Conservation (phyloP, 2,888 invertebrate genomes). For the Coelinius sp. region DNA sequence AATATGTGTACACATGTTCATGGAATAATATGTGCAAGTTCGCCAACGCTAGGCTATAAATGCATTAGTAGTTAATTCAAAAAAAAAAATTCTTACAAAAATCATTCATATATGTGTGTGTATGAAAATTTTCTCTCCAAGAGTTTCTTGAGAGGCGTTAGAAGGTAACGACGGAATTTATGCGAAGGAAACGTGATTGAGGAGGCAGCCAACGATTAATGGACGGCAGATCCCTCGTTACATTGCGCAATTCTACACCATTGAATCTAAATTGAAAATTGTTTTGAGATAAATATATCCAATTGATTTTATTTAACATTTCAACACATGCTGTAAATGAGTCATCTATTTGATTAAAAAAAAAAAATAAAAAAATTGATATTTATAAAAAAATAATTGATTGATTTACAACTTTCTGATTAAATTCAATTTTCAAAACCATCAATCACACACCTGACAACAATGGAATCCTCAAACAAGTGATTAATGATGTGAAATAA, state of each 20-base stretch:
- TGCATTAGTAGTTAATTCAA: background rate
- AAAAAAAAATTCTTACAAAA: too few species aligned
- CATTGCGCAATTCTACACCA: conserved; percentile 23
- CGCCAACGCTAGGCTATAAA: background rate
- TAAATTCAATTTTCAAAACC: too few species aligned
- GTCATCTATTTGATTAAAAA: background rate
- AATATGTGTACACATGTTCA: too few species aligned
- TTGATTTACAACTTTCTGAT: too few species aligned
- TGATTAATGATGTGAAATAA: too few species aligned
- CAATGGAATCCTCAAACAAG: too few species aligned
- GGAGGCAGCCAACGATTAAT: conserved; percentile 42
- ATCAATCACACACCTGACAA: too few species aligned
- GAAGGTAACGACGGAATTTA: conserved; percentile 32
- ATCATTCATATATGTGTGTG: background rate
- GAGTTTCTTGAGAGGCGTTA: conserved; percentile 23
- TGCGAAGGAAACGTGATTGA: conserved; percentile 39
- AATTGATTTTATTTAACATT: conserved; percentile 30
- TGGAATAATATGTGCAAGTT: background rate
- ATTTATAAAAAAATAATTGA: too few species aligned
- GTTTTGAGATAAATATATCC: conserved; percentile 21
- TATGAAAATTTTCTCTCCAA: background rate
- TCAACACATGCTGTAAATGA: conserved; percentile 4
- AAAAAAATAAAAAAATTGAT: background rate
- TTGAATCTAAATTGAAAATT: conserved; percentile 15
- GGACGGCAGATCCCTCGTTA: conserved; percentile 38